Conservation (phyloP, 2,888 invertebrate species). For the Laspeyria flexula region DNA sequence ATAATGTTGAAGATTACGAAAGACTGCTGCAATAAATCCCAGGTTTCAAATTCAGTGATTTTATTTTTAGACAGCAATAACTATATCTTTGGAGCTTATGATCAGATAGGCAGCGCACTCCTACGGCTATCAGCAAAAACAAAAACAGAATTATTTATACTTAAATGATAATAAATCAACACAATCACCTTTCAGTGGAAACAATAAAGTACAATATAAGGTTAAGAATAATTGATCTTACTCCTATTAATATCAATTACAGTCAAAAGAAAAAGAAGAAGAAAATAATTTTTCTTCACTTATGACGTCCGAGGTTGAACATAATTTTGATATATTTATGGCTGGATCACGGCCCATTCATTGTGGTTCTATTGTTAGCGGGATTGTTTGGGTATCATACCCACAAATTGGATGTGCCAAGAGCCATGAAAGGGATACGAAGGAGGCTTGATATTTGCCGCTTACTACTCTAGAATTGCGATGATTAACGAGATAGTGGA, state of each 20-base stretch:
- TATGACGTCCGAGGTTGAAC: conserved; percentile 16
- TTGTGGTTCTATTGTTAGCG: conserved; percentile 50
- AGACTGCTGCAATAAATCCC: no score
- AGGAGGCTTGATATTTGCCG: conserved; percentile 43
- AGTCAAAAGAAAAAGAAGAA: conserved; percentile 21
- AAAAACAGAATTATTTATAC: no score
- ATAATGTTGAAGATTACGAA: no score
- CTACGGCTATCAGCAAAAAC: no score
- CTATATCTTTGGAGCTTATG: no score
- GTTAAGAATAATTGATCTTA: conserved; percentile 6
- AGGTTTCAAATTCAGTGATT: no score
- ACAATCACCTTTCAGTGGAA: no score
- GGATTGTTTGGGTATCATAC: conserved; percentile 58
- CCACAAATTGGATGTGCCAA: conserved; percentile 65
- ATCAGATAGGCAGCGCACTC: no score
- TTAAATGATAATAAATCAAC: no score
- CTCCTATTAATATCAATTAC: conserved; percentile 25
- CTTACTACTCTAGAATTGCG: conserved; percentile 31
- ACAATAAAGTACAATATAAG: background rate
- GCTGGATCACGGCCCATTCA: conserved; percentile 38
- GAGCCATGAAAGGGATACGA: conserved; percentile 35
- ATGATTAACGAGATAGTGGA: conserved; percentile 36
- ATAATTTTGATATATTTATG: conserved; percentile 48
- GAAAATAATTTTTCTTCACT: conserved; percentile 30
- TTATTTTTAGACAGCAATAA: no score